phyloP scores from a whole-genome alignment of 1,140 invertebrate genomes.

The Ceratina japonica region DNA sequence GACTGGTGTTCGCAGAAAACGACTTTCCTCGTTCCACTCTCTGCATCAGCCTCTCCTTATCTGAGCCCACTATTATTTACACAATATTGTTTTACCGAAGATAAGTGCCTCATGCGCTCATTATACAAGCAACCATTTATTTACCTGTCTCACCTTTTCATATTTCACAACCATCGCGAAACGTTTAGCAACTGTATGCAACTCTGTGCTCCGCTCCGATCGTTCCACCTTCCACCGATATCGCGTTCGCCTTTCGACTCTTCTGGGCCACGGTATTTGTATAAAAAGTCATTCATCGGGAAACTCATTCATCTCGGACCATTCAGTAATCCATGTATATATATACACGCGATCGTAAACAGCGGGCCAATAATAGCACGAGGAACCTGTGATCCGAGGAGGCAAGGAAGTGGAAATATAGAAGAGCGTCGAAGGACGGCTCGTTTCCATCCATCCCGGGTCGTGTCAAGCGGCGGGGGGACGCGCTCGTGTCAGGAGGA shows the following conservation, averaged over 20 bases:
- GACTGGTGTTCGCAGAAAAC: conserved; percentile 14
- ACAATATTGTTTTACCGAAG: conserved; percentile 64
- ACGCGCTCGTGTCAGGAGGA: conserved; percentile 47
- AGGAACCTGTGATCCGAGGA: neutral
- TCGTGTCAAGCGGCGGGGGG: conserved; percentile 44
- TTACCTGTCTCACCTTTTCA: conserved; percentile 46
- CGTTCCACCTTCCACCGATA: too few species aligned
- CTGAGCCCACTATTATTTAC: conserved; percentile 63
- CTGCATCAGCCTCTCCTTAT: conserved; percentile 62
- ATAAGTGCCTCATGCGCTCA: conserved; percentile 59
- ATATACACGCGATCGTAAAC: neutral
- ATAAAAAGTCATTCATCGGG: too few species aligned
- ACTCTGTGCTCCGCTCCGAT: neutral
- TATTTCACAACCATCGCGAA: conserved; percentile 46
- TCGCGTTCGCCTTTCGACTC: too few species aligned
- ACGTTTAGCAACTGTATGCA: conserved; percentile 17
- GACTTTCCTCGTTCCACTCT: conserved; percentile 16
- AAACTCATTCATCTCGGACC: too few species aligned
- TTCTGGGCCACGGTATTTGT: too few species aligned
- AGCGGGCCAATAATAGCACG: neutral
- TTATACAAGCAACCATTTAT: conserved; percentile 54
- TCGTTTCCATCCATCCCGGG: conserved; percentile 28
- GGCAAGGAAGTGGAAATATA: conserved; percentile 29
- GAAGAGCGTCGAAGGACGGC: conserved; percentile 51
- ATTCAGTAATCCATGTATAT: too few species aligned